These are phyloP conservation scores for Caenorhabditis tropicalis DNA, from an alignment of 1,140 invertebrate species.

Conservation along the genomic window DNA sequence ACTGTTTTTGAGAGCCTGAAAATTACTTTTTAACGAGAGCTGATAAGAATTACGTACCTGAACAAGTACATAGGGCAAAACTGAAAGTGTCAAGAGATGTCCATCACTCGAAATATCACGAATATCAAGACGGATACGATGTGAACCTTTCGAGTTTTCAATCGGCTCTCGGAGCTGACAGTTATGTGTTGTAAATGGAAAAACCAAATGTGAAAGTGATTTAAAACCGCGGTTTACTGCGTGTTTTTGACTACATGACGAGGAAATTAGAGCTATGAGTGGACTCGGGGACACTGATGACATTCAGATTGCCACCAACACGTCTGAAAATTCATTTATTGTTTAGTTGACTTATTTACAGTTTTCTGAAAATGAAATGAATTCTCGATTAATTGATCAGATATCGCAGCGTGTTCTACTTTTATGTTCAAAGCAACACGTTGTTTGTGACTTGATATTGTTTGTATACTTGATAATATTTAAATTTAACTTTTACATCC, in stretches of 20 bases:
- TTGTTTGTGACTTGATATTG: too few relatives aligned
- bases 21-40: too few relatives aligned
- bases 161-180: not conserved
- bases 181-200: not conserved
- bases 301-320: not conserved
- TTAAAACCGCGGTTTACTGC: not conserved
- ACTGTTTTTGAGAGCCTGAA: not conserved
- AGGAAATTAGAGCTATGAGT: constrained; percentile 1
- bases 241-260: constrained; percentile 11
- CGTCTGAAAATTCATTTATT: not conserved
- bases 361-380: too few relatives aligned
- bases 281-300: constrained; percentile 9
- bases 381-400: too few relatives aligned
- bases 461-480: too few relatives aligned
- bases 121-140: not conserved
- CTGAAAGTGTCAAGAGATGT: constrained; percentile 5
- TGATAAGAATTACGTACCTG: not conserved
- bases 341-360: too few relatives aligned
- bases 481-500: too few relatives aligned
- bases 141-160: not conserved
- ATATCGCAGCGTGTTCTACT: too few relatives aligned
- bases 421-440: too few relatives aligned
- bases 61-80: not conserved
- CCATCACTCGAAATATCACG: not conserved
- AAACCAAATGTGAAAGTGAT: not conserved